Evolutionary conservation across 1,140 invertebrate species (phyloP).

Genomic region (Drosophila simulans): DNA sequence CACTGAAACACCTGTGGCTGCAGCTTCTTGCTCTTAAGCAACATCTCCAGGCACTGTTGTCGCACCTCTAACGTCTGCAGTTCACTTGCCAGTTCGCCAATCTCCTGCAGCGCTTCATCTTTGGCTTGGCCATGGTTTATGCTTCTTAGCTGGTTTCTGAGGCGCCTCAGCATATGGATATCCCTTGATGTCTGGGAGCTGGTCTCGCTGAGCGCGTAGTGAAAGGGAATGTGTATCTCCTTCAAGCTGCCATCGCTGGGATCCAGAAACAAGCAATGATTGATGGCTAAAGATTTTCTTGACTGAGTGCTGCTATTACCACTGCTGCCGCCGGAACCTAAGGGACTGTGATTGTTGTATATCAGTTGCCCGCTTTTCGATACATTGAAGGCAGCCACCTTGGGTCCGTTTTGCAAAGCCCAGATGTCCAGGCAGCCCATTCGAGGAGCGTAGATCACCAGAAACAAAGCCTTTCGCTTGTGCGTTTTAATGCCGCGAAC

Average conservation of each 20-base stretch:
- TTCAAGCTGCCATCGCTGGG: constrained; percentile 91
- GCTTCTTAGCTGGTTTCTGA: constrained; percentile 89
- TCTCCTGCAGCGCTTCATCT: constrained; percentile 32
- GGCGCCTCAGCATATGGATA: constrained; percentile 92
- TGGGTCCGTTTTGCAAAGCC: constrained; percentile 92
- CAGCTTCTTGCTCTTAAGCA: constrained; percentile 86
- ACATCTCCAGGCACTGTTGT: constrained; percentile 89
- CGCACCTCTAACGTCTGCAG: constrained; percentile 91
- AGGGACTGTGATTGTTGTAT: constrained; percentile 91
- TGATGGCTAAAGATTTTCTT: constrained; percentile 86
- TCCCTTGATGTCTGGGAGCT: constrained; percentile 94
- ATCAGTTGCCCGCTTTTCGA: constrained; percentile 92
- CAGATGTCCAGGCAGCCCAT: constrained; percentile 94
- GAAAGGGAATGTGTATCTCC: constrained; percentile 94
- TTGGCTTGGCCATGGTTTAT: constrained; percentile 76
- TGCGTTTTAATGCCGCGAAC: constrained; percentile 79
- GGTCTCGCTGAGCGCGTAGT: constrained; percentile 93
- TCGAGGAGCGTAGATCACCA: constrained; percentile 94
- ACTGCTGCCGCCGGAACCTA: constrained; percentile 75
- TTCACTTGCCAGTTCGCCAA: constrained; percentile 86
- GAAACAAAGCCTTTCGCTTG: constrained; percentile 88
- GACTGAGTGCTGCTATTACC: constrained; percentile 69
- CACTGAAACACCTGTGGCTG: constrained; percentile 68
- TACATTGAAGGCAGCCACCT: constrained; percentile 95
- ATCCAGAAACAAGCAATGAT: constrained; percentile 93